Evolutionary conservation across 2,113 vertebrate genomes (phyloP).

Genomic region (Notothenia coriiceps): DNA sequence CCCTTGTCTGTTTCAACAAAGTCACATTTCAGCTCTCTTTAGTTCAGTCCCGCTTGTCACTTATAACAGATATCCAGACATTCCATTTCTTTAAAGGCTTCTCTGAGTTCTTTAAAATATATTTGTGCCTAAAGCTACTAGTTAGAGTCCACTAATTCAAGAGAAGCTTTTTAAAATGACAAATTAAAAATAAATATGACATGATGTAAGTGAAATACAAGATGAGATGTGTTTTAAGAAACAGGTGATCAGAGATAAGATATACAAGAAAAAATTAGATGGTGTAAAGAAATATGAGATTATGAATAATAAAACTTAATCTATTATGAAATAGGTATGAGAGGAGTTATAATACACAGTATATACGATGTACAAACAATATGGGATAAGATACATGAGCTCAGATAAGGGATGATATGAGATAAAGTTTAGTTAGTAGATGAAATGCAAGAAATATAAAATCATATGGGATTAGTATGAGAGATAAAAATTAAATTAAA

Average conservation of each 20-base stretch:
- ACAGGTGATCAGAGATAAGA: background rate
- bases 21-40: conserved; percentile 69
- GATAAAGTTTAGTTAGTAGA: background rate
- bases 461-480: background rate
- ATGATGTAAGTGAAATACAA: background rate
- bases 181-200: background rate
- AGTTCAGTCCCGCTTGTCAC: conserved; percentile 34
- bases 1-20: conserved; percentile 75
- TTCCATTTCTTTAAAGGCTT: conserved; percentile 18
- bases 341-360: background rate
- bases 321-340: no score
- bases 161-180: background rate
- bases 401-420: no score
- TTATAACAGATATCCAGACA: conserved; percentile 20
- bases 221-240: no score
- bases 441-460: background rate
- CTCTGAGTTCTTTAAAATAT: background rate
- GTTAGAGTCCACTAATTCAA: background rate
- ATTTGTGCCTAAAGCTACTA: background rate
- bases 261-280: background rate
- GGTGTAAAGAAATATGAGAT: no score
- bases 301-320: no score
- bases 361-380: background rate
- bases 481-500: background rate
- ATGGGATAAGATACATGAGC: no score